Percentiles rank a stretch among this genome's conserved stretches.
Evolutionary conservation across 2,113 vertebrate species (phyloP).

Genomic region (Spilogale gracilis): DNA sequence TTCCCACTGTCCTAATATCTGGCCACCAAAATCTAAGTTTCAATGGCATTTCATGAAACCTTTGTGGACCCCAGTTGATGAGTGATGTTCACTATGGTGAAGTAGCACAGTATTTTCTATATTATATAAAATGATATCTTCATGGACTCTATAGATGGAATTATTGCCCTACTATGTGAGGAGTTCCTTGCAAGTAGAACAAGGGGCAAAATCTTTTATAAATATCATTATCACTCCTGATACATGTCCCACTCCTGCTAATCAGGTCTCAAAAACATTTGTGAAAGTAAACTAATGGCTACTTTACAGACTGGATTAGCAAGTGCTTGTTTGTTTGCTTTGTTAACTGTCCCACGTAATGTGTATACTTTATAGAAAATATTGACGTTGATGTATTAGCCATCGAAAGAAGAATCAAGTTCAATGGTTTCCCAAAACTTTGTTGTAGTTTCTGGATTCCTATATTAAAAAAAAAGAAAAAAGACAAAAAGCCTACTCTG

Average conservation of each 20-base stretch:
- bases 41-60: not conserved
- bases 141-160: not conserved
- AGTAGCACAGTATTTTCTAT: not conserved
- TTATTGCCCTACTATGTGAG: not conserved
- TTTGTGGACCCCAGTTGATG: not conserved
- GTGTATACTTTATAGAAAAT: not conserved
- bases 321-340: not conserved
- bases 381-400: not conserved
- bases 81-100: not conserved
- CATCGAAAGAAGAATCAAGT: not conserved
- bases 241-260: not conserved
- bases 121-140: not conserved
- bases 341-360: not conserved
- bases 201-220: not conserved
- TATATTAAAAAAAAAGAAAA: not conserved
- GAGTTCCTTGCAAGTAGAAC: not conserved
- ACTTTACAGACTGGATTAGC: not conserved
- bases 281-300: not conserved
- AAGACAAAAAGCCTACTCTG: not conserved
- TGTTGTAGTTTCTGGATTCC: not conserved
- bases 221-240: not conserved
- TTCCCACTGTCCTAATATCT: not conserved
- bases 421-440: not conserved
- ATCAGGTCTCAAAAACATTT: not conserved
- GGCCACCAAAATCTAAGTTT: not conserved